These are phyloP conservation scores for Otolemur garnettii DNA, from an alignment of 2,113 vertebrate species.

Conservation along the genomic window DNA sequence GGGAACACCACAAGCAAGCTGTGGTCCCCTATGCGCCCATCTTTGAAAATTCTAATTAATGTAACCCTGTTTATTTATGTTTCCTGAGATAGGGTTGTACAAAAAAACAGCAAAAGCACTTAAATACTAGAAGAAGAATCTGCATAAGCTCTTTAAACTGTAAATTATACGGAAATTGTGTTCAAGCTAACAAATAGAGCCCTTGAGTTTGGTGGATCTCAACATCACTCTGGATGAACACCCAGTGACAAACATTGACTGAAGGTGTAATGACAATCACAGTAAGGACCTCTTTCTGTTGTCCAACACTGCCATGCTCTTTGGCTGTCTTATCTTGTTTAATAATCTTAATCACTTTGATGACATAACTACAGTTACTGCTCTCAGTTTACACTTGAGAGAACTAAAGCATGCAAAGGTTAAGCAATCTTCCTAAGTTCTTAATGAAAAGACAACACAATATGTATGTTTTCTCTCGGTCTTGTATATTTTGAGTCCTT, in stretches of 20 bases:
- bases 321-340: not conserved
- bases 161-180: not conserved
- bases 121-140: not conserved
- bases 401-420: not conserved
- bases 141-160: not conserved
- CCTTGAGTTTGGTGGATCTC: not conserved
- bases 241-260: not conserved
- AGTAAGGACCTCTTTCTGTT: not conserved
- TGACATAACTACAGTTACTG: not conserved
- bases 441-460: not conserved
- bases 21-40: too few species aligned
- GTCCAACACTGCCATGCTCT: not conserved
- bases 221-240: not conserved
- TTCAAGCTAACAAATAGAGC: not conserved
- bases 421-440: not conserved
- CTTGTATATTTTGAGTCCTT: not conserved
- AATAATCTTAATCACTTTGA: conserved; percentile 20
- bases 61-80: not conserved
- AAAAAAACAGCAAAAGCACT: not conserved
- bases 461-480: not conserved
- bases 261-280: not conserved
- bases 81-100: not conserved
- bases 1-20: too few species aligned
- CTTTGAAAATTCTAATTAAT: not conserved
- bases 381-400: not conserved